Base-by-base conservation (phyloP, 2,888 invertebrate genomes). In the Lycaena phlaeas region DNA sequence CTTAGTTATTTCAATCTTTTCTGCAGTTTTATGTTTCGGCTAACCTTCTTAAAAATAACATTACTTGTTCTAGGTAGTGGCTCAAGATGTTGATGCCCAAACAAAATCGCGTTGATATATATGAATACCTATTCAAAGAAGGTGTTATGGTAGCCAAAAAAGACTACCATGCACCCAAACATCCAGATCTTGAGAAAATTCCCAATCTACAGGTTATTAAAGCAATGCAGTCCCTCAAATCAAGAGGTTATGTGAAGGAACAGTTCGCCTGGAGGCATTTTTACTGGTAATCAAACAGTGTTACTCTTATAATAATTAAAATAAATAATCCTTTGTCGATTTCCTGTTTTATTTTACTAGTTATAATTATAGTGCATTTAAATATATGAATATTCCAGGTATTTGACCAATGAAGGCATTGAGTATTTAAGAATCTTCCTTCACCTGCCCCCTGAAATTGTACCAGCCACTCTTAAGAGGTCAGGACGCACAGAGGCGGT, bases 191-290 rank as follows among this genome's bases (percentile, higher is more conserved):
- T 59, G 95, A 96, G 71, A 89, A 87, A 61, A 96, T 99, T 61
- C 96, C 97, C 53, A 99, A 99, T 85, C 90, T 99, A 50, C 95
- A 99, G 86, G 98, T 99, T 42, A 98, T 99, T 71, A 98, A 98
- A 85, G 96, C 98, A 54, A 89, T 98, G 88, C 95, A 97, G 87
- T 96, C 96, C 5, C 86, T 99, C 55, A 97, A 97, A 82, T 98
- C 98, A 2, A 90, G 94, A 72, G 98, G 98, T 45, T 94, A 92
- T 65, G 99, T 99, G n/a, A 96, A 94, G 76, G 98, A 99, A 87
- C 98, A 99, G 84, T 99, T 99, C 79, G 98, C 98, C 3, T 99
- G 99, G 99, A 91, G 98, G 64, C 98, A 99, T 77, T 99, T 95
- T 66, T 99, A 99, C 78, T 99, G 98, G 98, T 90, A 74, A 72